Percentiles rank a stretch among this genome's conserved stretches.
Evolutionary conservation across 1,140 invertebrate genomes (phyloP).

Genomic region (Leptinotarsa defecta): DNA sequence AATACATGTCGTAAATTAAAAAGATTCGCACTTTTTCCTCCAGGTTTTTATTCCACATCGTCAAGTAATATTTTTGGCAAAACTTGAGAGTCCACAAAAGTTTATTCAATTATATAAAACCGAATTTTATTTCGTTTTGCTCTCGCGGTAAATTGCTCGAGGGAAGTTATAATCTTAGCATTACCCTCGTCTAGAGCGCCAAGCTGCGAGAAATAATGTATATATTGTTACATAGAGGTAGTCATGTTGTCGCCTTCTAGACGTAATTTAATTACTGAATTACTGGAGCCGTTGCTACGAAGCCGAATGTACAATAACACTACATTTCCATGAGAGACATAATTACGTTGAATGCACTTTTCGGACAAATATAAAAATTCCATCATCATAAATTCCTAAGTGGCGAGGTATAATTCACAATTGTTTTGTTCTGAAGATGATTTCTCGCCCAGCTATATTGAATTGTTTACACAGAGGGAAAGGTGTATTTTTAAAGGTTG

Average conservation of each 20-base stretch:
- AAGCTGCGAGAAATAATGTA: slow-evolving; percentile 12
- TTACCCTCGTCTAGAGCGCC: slow-evolving; percentile 19
- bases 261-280: slow-evolving; percentile 23
- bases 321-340: slow-evolving; percentile 11
- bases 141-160: slow-evolving; percentile 7
- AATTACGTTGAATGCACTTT: neutral
- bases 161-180: slow-evolving; percentile 22
- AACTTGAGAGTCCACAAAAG: neutral
- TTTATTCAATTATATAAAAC: neutral
- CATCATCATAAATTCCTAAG: neutral
- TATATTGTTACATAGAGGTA: slow-evolving; percentile 2
- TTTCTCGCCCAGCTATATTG: too few relatives aligned
- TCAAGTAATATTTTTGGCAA: too few relatives aligned
- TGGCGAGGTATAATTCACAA: too few relatives aligned
- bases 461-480: too few relatives aligned
- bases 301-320: slow-evolving; percentile 2
- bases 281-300: neutral
- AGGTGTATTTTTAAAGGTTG: too few relatives aligned
- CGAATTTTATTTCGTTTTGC: neutral
- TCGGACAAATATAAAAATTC: slow-evolving; percentile 3
- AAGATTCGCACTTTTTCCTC: too few relatives aligned
- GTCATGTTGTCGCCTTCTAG: slow-evolving; percentile 17
- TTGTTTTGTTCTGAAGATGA: too few relatives aligned
- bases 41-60: too few relatives aligned
- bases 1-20: too few relatives aligned